phyloP scores from a whole-genome alignment of 2,113 vertebrate species.

The Sceloporus undulatus region DNA sequence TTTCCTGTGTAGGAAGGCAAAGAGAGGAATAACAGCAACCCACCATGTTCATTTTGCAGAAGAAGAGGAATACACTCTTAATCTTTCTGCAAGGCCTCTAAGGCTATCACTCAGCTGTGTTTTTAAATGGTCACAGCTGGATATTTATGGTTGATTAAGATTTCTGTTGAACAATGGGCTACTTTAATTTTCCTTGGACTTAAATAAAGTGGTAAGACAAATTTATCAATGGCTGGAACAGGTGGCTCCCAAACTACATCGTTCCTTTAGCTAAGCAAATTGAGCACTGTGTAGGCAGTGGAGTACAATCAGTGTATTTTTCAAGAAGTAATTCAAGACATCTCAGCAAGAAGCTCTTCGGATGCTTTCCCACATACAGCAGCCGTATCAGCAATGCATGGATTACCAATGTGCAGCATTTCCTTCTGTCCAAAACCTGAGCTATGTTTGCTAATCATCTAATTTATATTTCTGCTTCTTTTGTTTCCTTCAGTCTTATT shows the following conservation, averaged over 20 bases:
- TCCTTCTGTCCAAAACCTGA: background rate
- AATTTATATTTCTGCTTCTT: background rate
- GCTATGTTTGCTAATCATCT: background rate
- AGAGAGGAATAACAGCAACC: background rate
- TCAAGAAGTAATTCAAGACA: slow-evolving; percentile 39
- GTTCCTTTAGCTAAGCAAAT: slow-evolving; percentile 29
- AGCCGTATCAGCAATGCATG: background rate
- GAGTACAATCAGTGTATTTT: slow-evolving; percentile 37
- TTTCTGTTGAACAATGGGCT: slow-evolving; percentile 38
- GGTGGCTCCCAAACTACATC: slow-evolving; percentile 29
- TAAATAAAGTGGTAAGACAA: slow-evolving; percentile 22
- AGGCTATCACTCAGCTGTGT: slow-evolving; percentile 8
- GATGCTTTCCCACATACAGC: slow-evolving; percentile 19
- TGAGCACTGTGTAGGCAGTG: background rate
- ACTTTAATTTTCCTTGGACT: slow-evolving; percentile 40
- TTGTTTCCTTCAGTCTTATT: background rate
- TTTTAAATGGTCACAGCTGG: slow-evolving; percentile 36
- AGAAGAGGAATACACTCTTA: slow-evolving; percentile 10
- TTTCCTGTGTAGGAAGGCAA: background rate
- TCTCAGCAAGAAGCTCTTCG: slow-evolving; percentile 22
- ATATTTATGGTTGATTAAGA: slow-evolving; percentile 43
- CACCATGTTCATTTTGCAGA: background rate
- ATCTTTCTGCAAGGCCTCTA: slow-evolving; percentile 14
- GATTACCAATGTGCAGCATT: slow-evolving; percentile 2
- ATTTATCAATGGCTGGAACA: slow-evolving; percentile 35